Conservation (phyloP, 2,888 invertebrate species). For the Acheta domesticus region DNA sequence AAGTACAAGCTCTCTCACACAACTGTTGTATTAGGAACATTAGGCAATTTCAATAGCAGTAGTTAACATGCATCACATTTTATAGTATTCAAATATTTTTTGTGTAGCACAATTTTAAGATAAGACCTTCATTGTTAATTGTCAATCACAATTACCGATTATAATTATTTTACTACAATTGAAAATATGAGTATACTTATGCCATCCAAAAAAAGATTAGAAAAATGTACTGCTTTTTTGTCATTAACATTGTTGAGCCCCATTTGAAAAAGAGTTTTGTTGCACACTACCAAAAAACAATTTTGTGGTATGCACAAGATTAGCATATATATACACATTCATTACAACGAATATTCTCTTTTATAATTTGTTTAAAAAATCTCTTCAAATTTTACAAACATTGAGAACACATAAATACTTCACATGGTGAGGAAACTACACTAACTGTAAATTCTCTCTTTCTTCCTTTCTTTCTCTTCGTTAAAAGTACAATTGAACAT, state of each 20-base stretch:
- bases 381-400: constrained; percentile 2
- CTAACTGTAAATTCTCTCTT: too few species aligned
- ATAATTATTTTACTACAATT: too few species aligned
- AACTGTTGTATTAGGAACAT: too few species aligned
- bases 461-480: too few species aligned
- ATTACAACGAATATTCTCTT: not conserved
- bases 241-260: not conserved
- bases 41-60: not conserved
- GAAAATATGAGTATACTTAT: too few species aligned
- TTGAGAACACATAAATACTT: not conserved
- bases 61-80: not conserved
- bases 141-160: too few species aligned
- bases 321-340: not conserved
- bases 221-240: not conserved
- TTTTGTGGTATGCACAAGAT: not conserved
- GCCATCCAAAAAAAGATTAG: too few species aligned
- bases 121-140: too few species aligned
- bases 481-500: not conserved
- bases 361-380: not conserved
- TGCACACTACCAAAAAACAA: not conserved
- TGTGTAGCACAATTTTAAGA: too few species aligned
- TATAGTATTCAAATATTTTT: too few species aligned
- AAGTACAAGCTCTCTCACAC: too few species aligned
- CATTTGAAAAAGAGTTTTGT: not conserved
- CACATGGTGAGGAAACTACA: too few species aligned